A percentile compares a stretch with the other conserved stretches of the same genome.
Evolutionary conservation across 2,797 vertebrate genomes (phyloP).

Genomic region (Clarias fuscus): DNA sequence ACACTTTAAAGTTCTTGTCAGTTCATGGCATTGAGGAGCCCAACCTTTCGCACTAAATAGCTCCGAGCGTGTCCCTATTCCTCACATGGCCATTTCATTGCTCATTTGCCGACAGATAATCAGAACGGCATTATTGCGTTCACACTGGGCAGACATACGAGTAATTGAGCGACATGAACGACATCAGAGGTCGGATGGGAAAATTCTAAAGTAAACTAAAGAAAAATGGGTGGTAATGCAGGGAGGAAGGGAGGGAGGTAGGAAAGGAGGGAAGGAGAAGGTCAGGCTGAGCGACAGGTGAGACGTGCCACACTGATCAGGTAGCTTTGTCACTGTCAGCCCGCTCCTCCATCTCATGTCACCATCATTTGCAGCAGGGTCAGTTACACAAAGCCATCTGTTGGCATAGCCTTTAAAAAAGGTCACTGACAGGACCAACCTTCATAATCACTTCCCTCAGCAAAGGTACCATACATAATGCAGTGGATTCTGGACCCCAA

Average conservation of each 20-base stretch:
- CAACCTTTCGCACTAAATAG: constrained; percentile 78
- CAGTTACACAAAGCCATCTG: constrained; percentile 37
- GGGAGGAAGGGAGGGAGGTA: constrained; percentile 51
- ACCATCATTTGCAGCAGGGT: constrained; percentile 61
- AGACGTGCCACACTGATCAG: constrained; percentile 71
- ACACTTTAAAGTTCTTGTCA: constrained; percentile 67
- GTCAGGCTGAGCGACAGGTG: constrained; percentile 37
- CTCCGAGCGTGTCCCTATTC: constrained; percentile 76
- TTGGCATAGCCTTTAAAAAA: constrained; percentile 29
- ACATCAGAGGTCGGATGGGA: constrained; percentile 74
- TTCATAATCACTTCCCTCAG: constrained; percentile 21
- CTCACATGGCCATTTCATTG: constrained; percentile 94
- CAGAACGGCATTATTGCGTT: constrained; percentile 96
- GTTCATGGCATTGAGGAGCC: constrained; percentile 62
- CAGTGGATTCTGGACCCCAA: constrained; percentile 16
- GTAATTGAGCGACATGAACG: constrained; percentile 92
- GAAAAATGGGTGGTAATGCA: constrained; percentile 55
- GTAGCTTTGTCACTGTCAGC: constrained; percentile 60
- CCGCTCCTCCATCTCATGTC: constrained; percentile 60
- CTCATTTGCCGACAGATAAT: constrained; percentile 99
- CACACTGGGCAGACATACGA: constrained; percentile 84
- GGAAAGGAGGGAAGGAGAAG: constrained; percentile 59
- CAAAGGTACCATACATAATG: constrained; percentile 37
- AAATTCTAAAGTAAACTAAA: constrained; percentile 37
- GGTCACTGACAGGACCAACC: constrained; percentile 22